phyloP scores from a whole-genome alignment of 2,113 vertebrate genomes.

The Bolborhynchus lineola region DNA sequence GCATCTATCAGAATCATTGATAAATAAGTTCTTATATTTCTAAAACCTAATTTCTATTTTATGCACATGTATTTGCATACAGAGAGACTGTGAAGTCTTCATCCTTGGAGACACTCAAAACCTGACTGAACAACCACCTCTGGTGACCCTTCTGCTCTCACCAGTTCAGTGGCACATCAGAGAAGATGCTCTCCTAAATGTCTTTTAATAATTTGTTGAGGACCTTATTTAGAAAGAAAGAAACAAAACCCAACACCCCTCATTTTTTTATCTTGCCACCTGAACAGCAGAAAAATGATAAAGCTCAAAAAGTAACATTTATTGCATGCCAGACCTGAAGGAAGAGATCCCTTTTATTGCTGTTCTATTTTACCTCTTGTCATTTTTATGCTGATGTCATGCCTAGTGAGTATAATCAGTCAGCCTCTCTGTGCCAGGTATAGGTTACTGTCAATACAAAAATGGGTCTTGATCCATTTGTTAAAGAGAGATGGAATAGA shows the following conservation, averaged over 20 bases:
- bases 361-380: neutral
- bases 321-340: neutral
- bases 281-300: neutral
- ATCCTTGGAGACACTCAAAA: neutral
- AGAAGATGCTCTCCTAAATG: neutral
- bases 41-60: neutral
- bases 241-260: accelerated
- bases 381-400: neutral
- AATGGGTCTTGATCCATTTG: neutral
- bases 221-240: neutral
- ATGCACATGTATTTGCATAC: neutral
- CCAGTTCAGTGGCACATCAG: neutral
- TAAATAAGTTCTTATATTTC: neutral
- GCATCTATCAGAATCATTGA: neutral
- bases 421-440: neutral
- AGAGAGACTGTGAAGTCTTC: neutral
- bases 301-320: neutral
- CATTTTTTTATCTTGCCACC: neutral
- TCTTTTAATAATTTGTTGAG: neutral
- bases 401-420: neutral
- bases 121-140: neutral
- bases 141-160: neutral
- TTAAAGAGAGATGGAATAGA: neutral
- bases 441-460: neutral
- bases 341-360: neutral